phyloP scores from a whole-genome alignment of 2,888 invertebrate genomes.

The Limnephilus marmoratus region DNA sequence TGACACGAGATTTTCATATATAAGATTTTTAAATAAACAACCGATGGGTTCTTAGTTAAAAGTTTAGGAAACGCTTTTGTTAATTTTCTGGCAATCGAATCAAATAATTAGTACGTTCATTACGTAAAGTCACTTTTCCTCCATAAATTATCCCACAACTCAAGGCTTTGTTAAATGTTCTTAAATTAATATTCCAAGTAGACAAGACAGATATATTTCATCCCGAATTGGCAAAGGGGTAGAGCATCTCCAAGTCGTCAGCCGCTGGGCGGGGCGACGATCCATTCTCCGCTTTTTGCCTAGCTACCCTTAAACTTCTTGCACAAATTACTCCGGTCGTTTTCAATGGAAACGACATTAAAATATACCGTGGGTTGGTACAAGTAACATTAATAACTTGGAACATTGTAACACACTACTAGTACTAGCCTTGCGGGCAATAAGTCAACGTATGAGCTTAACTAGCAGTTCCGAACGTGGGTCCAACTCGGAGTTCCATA shows the following conservation, averaged over 20 bases:
- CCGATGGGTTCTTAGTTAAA: not conserved
- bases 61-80: not conserved
- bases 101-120: not conserved
- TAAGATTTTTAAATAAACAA: no score
- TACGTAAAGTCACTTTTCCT: not conserved
- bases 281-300: constrained; percentile 21
- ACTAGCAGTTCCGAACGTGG: not conserved
- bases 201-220: not conserved
- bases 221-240: not conserved
- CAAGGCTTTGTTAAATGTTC: not conserved
- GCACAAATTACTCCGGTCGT: constrained; percentile 35
- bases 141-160: not conserved
- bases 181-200: not conserved
- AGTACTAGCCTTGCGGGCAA: not conserved
- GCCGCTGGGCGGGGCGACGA: not conserved
- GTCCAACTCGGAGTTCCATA: not conserved
- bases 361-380: constrained; percentile 9
- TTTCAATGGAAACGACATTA: constrained; percentile 33
- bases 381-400: constrained; percentile 3
- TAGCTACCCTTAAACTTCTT: constrained; percentile 29
- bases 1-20: no score
- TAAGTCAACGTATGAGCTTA: not conserved
- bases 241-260: not conserved
- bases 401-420: not conserved
- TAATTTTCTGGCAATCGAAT: not conserved